Evolutionary conservation across 1,140 invertebrate genomes (phyloP), one percentile per base, ranked within the genome.

Genomic region (Pogonomyrmex barbatus): DNA sequence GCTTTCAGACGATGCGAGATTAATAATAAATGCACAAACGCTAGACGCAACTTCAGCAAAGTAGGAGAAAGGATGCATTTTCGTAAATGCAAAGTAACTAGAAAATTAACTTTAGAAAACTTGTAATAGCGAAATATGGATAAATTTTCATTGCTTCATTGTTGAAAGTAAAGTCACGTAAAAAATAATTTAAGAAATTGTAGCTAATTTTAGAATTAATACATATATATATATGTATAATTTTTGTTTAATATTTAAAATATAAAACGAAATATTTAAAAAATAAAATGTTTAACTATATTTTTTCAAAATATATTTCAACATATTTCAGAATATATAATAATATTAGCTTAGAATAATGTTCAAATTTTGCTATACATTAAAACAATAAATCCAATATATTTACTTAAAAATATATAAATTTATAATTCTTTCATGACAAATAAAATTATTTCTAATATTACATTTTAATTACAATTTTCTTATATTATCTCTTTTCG

Each of bases 1-100:
- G 77, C 70, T 63, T 71, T 81, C 62, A 60, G 77, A 42, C 67
- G n/a, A 42, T 45, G 30, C 42, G 47, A 62, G 56, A 71, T 81
- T 52, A 36, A 58, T 47, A 68, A 68, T 68, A 47, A 36, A 68
- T 68, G 42, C 42, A 47, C 24, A 47, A 63, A 47, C n/a, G 65
- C 10, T 30, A 39, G 30, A 14, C 33, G 33, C 14, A 36, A 47
- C 36, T 68, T 47, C 14, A 12, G 5, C 9, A 4, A 30, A 47
- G 12, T 30, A 2, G 45, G n/a, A 33, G 39, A 24, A 5, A 0
- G 12, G 3, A 2, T 30, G 60, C 60, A 63, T 68, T 47, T 47
- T 68, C 10, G 65, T 68, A 68, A 68, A 63, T 63, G 62, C 33
- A 63, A 68, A 68, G n/a, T 68, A 30, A 68, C 30, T 30, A 45